Conservation (phyloP, 2,797 vertebrate species). For the Pampus argenteus region DNA sequence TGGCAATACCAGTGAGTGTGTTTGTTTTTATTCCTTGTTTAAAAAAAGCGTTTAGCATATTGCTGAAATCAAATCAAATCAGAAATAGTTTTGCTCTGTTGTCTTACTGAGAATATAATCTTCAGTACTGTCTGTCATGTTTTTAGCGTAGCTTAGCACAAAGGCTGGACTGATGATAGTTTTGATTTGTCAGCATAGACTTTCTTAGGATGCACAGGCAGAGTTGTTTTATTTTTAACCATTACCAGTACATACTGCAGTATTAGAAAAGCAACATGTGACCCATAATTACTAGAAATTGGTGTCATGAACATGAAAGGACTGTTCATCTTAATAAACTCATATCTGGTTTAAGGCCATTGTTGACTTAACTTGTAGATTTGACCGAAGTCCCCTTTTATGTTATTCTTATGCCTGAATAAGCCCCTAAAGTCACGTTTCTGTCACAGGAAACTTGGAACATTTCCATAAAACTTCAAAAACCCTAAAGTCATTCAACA, state of each 20-base stretch:
- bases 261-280: slow-evolving; percentile 6
- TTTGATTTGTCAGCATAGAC: slow-evolving; percentile 4
- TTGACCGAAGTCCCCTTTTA: neutral
- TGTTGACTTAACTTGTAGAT: slow-evolving; percentile 20
- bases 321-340: slow-evolving; percentile 11
- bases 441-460: neutral
- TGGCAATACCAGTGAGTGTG: slow-evolving; percentile 2
- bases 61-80: neutral
- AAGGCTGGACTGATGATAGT: neutral
- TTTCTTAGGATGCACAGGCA: slow-evolving; percentile 17
- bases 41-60: neutral
- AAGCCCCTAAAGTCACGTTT: neutral
- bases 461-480: neutral
- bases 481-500: neutral
- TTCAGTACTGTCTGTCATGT: too few relatives aligned
- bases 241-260: slow-evolving; percentile 1
- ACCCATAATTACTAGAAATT: neutral
- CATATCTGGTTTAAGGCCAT: neutral
- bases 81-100: neutral
- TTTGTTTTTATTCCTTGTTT: slow-evolving; percentile 21
- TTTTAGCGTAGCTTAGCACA: slow-evolving; percentile 5
- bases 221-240: neutral
- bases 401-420: neutral
- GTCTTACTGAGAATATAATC: neutral
- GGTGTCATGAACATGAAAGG: slow-evolving; percentile 6